Evolutionary conservation across 2,888 invertebrate species (phyloP).

Genomic region (Chymomyza amoena): DNA sequence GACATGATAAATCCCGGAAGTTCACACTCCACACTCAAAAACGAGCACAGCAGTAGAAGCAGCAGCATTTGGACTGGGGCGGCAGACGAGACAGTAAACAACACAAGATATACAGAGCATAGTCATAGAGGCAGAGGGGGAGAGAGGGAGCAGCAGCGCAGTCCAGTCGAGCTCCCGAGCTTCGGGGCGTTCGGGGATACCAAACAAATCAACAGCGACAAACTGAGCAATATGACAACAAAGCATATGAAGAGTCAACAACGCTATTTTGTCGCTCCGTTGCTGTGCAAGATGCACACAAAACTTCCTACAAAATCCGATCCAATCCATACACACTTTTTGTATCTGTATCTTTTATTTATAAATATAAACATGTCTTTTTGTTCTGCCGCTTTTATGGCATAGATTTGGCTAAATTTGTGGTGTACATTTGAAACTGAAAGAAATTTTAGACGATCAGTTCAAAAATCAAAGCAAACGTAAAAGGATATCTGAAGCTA

Average conservation of each 20-base stretch:
- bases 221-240: constrained; percentile 12
- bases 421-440: neutral
- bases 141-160: neutral
- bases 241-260: constrained; percentile 12
- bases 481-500: neutral
- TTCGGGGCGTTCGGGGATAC: neutral
- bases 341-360: neutral
- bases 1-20: constrained; percentile 21
- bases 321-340: neutral
- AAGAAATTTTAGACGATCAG: neutral
- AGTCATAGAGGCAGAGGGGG: neutral
- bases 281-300: constrained; percentile 20
- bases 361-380: neutral
- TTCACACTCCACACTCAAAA: constrained; percentile 18
- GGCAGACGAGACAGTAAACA: constrained; percentile 9
- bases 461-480: neutral
- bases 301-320: neutral
- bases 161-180: neutral
- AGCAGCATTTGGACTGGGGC: neutral
- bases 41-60: neutral
- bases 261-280: neutral
- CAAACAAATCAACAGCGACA: constrained; percentile 2
- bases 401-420: too few relatives aligned
- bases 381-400: neutral
- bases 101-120: constrained; percentile 1